phyloP scores from a whole-genome alignment of 2,113 vertebrate species.

The Actenoides lindsayi region DNA sequence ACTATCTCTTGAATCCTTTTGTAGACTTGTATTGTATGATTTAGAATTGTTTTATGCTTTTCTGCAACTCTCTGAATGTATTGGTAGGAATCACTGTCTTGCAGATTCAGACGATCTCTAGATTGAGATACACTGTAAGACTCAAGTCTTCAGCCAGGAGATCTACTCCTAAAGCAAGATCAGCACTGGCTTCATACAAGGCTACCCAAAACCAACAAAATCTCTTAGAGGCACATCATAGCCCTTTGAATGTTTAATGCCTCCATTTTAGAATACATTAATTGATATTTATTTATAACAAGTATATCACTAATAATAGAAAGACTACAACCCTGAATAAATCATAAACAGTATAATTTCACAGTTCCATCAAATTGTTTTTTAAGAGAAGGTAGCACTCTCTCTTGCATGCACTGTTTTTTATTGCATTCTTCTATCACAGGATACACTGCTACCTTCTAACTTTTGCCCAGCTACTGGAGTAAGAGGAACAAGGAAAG shows the following conservation, averaged over 20 bases:
- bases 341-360: not conserved
- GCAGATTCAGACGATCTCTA: not conserved
- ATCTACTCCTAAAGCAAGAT: not conserved
- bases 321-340: not conserved
- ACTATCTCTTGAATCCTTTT: not conserved
- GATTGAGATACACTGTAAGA: rapidly evolving
- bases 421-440: not conserved
- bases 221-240: not conserved
- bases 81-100: not conserved
- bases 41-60: not conserved
- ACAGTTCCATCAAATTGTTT: not conserved
- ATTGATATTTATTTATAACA: not conserved
- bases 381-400: not conserved
- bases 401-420: not conserved
- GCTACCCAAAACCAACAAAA: not conserved
- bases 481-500: not conserved
- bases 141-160: not conserved
- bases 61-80: not conserved
- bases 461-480: not conserved
- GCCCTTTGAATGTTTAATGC: not conserved
- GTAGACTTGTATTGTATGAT: not conserved
- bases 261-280: not conserved
- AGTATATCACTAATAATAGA: not conserved
- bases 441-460: not conserved
- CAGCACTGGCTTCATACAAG: not conserved